phyloP scores from a whole-genome alignment of 2,888 invertebrate species.

The Pollenia amentaria region DNA sequence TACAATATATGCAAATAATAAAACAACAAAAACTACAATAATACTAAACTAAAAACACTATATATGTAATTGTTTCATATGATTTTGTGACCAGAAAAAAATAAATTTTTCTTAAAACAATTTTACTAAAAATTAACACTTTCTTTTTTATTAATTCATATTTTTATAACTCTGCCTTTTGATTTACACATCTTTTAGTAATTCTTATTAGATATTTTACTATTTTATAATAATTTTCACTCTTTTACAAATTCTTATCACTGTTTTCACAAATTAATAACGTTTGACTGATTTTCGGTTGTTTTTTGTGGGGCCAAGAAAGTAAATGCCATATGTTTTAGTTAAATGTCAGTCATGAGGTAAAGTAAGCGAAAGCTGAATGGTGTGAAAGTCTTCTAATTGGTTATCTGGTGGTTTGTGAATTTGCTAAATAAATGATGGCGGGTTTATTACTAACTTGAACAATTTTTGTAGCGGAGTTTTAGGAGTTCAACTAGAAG shows the following conservation, averaged over 20 bases:
- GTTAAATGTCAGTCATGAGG: not conserved
- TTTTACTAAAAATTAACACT: not conserved
- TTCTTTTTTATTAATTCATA: conserved; percentile 1
- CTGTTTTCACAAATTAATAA: conserved; percentile 28
- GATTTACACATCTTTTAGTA: not conserved
- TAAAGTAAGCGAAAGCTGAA: not conserved
- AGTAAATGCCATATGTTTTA: conserved; percentile 51
- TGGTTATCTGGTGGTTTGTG: conserved; percentile 28
- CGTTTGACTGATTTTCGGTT: conserved; percentile 34
- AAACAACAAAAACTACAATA: conserved; percentile 36
- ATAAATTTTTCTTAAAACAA: not conserved
- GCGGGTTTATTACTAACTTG: not conserved
- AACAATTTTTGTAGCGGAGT: not conserved
- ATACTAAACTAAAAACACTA: conserved; percentile 12
- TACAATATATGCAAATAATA: conserved; percentile 39
- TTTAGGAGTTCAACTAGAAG: conserved; percentile 10
- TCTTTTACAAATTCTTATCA: conserved; percentile 33
- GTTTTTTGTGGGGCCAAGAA: conserved; percentile 7
- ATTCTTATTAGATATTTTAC: not conserved
- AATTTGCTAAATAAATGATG: not conserved
- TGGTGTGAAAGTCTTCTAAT: not conserved
- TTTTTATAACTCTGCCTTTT: not conserved
- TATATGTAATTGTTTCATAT: conserved; percentile 39
- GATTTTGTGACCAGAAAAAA: conserved; percentile 38
- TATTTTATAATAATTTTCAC: conserved; percentile 5